Base-by-base conservation (phyloP, 2,888 invertebrate genomes). In the Ceriagrion tenellum region DNA sequence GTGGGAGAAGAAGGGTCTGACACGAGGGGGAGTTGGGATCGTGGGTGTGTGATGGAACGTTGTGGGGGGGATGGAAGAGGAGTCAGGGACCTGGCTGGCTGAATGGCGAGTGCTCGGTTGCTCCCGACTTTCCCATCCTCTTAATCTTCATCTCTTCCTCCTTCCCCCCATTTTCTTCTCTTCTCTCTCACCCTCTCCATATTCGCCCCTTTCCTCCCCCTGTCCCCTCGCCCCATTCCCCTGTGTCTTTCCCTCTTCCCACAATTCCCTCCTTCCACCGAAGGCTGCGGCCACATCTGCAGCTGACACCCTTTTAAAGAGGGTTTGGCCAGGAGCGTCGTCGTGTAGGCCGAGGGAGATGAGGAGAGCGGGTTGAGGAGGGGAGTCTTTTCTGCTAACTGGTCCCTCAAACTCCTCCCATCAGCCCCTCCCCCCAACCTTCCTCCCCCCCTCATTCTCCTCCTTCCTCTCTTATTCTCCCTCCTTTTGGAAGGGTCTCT, bases 271-370 rank as follows among this genome's bases (percentile, higher is more conserved):
- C 18, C 55, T 35, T 35, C 18, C n/a, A 30, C n/a, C 56, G 35
- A 3, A 55, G 23, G 47, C 55, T n/a, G 23, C 90, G 35, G 55
- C 55, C 59, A 59, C 95, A 59, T 90, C 95, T 95, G 89, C 95
- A 63, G 55, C 95, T 47, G 55, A 95, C 88, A 95, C 95, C 89
- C 91, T 95, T 88, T 74, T 91, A 93, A 81, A 59, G 81, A 81
- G 93, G 69, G 93, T 59, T 69, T 55, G 90, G 90, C 59, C n/a
- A 91, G 90, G 12, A 91, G 59, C 90, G 59, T 18, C 55, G 59
- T n/a, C n/a, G 69, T 26, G n/a, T 35, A 16, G 59, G 16, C 18
- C 23, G 63, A 26, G 23, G 10, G 63, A 47, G 40, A 40, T 26
- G 63, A 56, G 91, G 40, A 47, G 69, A 23, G 16, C 30, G 91